Evolutionary conservation across 2,113 vertebrate species (phyloP).

Genomic region (Petromus typicus): DNA sequence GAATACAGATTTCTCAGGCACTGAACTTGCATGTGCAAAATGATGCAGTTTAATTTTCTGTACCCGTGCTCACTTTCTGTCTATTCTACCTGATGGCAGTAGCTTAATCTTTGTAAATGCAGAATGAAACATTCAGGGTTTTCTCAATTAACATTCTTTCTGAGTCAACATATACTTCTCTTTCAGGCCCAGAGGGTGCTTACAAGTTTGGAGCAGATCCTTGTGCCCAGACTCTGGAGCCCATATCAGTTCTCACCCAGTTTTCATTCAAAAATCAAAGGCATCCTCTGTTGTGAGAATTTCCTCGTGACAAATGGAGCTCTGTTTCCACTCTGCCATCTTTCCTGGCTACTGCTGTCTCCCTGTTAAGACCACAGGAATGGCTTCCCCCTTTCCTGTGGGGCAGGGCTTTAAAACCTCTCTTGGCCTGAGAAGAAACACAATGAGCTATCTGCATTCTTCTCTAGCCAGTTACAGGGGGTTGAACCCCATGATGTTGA

Average conservation of each 20-base stretch:
- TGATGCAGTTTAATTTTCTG: slow-evolving; percentile 14
- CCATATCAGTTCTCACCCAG: not conserved
- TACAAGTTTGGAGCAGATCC: not conserved
- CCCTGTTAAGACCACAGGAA: not conserved
- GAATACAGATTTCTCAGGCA: slow-evolving; percentile 13
- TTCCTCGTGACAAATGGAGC: not conserved
- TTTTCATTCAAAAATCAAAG: not conserved
- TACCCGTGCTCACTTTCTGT: not conserved
- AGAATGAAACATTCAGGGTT: not conserved
- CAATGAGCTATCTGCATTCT: not conserved
- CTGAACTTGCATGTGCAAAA: slow-evolving; percentile 19
- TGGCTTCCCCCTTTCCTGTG: not conserved
- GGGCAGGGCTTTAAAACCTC: not conserved
- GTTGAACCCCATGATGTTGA: not conserved
- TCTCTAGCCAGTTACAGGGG: not conserved
- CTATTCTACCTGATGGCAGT: not conserved
- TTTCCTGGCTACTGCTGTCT: not conserved
- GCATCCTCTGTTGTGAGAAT: not conserved
- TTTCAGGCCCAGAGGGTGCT: not conserved
- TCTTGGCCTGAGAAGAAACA: not conserved
- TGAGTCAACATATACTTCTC: not conserved
- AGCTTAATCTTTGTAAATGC: slow-evolving; percentile 7
- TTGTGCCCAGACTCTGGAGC: not conserved
- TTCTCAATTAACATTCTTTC: slow-evolving; percentile 7
- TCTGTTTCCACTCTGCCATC: not conserved